Base-by-base conservation (phyloP, 2,888 invertebrate genomes). In the Falcaria lacertinaria region DNA sequence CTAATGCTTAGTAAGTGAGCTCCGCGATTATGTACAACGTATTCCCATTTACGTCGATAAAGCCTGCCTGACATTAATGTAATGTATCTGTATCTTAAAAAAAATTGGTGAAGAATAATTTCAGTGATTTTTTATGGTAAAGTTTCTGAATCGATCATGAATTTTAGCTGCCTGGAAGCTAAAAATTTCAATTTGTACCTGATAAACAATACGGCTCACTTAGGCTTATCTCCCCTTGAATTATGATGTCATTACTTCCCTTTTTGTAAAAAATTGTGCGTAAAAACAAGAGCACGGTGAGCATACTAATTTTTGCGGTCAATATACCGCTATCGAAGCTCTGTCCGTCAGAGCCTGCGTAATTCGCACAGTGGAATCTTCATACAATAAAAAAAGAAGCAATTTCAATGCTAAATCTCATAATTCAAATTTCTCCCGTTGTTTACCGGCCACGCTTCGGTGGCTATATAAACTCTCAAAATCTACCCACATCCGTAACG, bases 221-320 rank as follows among this genome's bases (percentile, higher is more conserved):
- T 65, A 72, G 69, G 71, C 74, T 85, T 87, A 87, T 87, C 88
- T 84, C 74, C 71, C 69, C 74, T 75, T 80, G 82, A 85, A 83
- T 80, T 80, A 81, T 80, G 80, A 81, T 80, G 79, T 86, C 84
- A 88, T 88, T 85, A 88, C 83, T 80, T 83, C 73, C 74, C 71
- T 76, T 86, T 87, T 85, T 79, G 64, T 62, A 74, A 82, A 85
- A 87, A 83, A 66, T 73, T 76, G 74, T 68, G 71, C 75, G 79
- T 67, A 74, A 83, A 85, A 86, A 80, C 75, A 79, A 69, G 69
- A 64, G 58, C 80, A 74, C 65, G 72, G 56, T 69, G 48, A 57
- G 88, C 82, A 88, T 88, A 88, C 85, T 87, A 87, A 88, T 87
- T 82, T n/a, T 64, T 57, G 74, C 64, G 77, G 80, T 80, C 84